Percentiles rank a stretch among this genome's conserved stretches.
These are phyloP conservation scores for Gallinago solitaria DNA, from an alignment of 2,797 vertebrate genomes.

Conservation along the genomic window DNA sequence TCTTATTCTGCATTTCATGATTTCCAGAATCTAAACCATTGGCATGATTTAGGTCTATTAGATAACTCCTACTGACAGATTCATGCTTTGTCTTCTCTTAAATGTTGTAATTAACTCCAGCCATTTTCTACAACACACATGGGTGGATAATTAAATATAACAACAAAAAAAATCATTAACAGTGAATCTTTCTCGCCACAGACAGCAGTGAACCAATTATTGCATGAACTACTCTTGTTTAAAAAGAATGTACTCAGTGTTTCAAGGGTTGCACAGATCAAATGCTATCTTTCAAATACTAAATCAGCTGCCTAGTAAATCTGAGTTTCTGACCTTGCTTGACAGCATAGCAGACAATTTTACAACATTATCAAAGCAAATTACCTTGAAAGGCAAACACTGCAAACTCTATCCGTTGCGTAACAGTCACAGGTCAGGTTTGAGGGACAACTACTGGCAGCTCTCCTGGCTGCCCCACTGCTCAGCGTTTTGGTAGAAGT, in stretches of 20 bases:
- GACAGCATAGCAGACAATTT: slow-evolving; percentile 33
- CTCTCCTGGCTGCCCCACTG: slow-evolving; percentile 74
- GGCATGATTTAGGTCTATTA: neutral
- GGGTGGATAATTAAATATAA: neutral
- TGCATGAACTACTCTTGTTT: neutral
- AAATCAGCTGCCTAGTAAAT: slow-evolving; percentile 22
- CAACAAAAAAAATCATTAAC: neutral
- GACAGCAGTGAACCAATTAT: neutral
- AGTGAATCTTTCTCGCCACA: neutral
- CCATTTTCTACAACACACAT: neutral
- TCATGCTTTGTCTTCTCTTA: neutral
- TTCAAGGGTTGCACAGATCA: neutral
- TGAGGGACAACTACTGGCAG: slow-evolving; percentile 66
- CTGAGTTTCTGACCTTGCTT: slow-evolving; percentile 11
- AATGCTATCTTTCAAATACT: neutral
- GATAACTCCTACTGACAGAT: neutral
- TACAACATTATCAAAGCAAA: slow-evolving; percentile 32
- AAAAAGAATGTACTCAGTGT: neutral
- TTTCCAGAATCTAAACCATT: neutral
- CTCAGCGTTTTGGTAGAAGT: slow-evolving; percentile 73
- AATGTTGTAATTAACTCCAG: neutral
- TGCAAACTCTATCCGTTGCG: slow-evolving; percentile 90
- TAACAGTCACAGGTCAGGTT: slow-evolving; percentile 88
- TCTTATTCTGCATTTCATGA: neutral
- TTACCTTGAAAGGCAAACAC: slow-evolving; percentile 94